Evolutionary conservation across 30 jellyfish, hydroid and myxozoan species (phyloP).

Genomic region (Calvadosia cruxmelitensis): DNA sequence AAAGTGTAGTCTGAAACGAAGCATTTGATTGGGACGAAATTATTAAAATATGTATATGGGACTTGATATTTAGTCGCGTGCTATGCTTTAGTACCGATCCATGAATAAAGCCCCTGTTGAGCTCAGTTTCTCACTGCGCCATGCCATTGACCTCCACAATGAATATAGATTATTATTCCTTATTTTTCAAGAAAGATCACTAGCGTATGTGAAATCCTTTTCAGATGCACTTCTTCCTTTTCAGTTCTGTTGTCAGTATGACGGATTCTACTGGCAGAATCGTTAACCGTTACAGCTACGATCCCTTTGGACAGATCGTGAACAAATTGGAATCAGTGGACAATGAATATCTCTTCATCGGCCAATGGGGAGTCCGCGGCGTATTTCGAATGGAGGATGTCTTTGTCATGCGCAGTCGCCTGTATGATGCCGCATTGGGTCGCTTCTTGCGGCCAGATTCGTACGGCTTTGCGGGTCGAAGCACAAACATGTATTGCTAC

Average conservation of each 20-base stretch:
- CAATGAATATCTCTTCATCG: not conserved
- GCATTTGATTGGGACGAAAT: too few species aligned
- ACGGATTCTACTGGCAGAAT: slow-evolving; percentile 1
- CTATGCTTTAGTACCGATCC: too few species aligned
- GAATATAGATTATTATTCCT: too few species aligned
- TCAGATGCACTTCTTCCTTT: not conserved
- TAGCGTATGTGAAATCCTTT: not conserved
- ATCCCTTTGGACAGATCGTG: slow-evolving; percentile 15
- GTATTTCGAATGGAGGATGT: not conserved
- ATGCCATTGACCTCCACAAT: too few species aligned
- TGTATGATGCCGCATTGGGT: slow-evolving; percentile 14
- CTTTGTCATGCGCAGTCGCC: slow-evolving; percentile 19
- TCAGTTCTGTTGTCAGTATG: slow-evolving; percentile 3
- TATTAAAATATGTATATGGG: too few species aligned
- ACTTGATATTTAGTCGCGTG: too few species aligned
- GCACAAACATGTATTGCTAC: slow-evolving; percentile 12
- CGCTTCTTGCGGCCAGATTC: slow-evolving; percentile 18
- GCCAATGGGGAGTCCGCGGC: slow-evolving; percentile 22
- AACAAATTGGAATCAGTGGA: not conserved
- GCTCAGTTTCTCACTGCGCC: too few species aligned
- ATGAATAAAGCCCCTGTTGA: too few species aligned
- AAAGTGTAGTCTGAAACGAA: too few species aligned
- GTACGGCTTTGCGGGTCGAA: slow-evolving; percentile 11
- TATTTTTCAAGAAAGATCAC: too few species aligned
- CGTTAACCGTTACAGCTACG: not conserved